These are phyloP conservation scores for Cheilosia variabilis DNA, from an alignment of 2,888 invertebrate species.

Conservation along the genomic window DNA sequence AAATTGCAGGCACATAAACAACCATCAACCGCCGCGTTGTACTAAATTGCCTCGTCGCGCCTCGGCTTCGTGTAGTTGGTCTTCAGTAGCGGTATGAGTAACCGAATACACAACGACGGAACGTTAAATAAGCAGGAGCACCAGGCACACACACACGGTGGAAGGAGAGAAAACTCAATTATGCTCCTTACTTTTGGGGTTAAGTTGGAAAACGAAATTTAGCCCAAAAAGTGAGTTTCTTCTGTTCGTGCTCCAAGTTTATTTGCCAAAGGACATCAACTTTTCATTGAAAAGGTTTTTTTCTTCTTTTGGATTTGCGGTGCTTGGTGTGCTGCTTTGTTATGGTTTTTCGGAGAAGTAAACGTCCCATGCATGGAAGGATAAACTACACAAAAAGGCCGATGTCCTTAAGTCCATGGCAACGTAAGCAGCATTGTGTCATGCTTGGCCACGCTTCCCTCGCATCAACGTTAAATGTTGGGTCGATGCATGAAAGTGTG, in stretches of 20 bases:
- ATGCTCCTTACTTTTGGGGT: slow-evolving; percentile 43
- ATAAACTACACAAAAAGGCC: slow-evolving; percentile 24
- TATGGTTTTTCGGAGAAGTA: slow-evolving; percentile 9
- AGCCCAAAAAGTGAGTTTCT: slow-evolving; percentile 13
- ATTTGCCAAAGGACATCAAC: slow-evolving; percentile 29
- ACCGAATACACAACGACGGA: background rate
- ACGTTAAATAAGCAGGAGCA: background rate
- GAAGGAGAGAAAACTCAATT: slow-evolving; percentile 50
- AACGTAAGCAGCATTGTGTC: background rate
- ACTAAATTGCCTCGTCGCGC: background rate
- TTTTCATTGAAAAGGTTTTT: background rate
- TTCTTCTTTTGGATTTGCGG: background rate
- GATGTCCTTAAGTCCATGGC: slow-evolving; percentile 1
- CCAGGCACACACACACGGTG: background rate
- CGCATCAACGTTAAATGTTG: background rate
- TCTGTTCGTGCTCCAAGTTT: slow-evolving; percentile 20
- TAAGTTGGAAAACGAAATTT: slow-evolving; percentile 40
- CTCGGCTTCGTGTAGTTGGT: background rate
- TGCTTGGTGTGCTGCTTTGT: slow-evolving; percentile 3
- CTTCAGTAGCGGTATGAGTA: background rate
- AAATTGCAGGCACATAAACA: slow-evolving; percentile 27
- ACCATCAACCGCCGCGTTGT: background rate
- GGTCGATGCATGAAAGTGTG: background rate
- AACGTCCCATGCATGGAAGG: slow-evolving; percentile 7
- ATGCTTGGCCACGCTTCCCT: background rate